Evolutionary conservation across 2,888 invertebrate genomes (phyloP), one percentile per base, ranked within the genome.

Genomic region (Acrobasis consociella): DNA sequence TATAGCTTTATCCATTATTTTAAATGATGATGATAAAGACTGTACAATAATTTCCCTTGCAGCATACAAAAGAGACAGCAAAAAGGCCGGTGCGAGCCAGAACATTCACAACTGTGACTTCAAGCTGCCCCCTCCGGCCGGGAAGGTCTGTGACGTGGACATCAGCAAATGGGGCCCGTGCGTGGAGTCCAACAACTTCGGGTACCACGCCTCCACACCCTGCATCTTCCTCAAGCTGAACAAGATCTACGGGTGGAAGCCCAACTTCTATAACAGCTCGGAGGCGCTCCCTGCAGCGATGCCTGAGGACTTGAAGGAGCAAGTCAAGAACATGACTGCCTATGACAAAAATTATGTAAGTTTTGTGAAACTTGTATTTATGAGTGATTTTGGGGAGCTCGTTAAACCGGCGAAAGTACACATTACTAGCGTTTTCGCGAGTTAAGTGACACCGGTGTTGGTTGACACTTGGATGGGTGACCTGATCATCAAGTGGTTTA

Each of bases 151-250:
- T 79, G 95, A 96, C 76, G 97, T 98, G 60, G 96, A 98, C 77
- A 95, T 98, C 60, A 95, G 96, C 75, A 93, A 95, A 22, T 97
- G 97, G 94, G 93, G 94, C 0, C 95, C 96, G 0, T 99, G 99
- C 86, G 96, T 95, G 11, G 95, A 95, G 72, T 96, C 96, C 69
- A 96, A 97, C 78, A 94, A 95, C 74, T 99, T 96, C 86, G 98
- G 97, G 65, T 99, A 97, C 87, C 96, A 97, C 82, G 96, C 96
- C 80, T 98, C 98, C 51, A 95, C 96, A 17, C 99, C 99, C 0
- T 99, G 99, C 87, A 94, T 99, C 68, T 96, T 99, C 82, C 93
- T 99, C 63, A 99, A 99, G 85, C 93, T 99, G 50, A 99, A 99
- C 91, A 98, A 97, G 94, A 98, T 98, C 77, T 98, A 95, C 75